Evolutionary conservation across 2,797 vertebrate species (phyloP).

Genomic region (Phalloptychus januarius): DNA sequence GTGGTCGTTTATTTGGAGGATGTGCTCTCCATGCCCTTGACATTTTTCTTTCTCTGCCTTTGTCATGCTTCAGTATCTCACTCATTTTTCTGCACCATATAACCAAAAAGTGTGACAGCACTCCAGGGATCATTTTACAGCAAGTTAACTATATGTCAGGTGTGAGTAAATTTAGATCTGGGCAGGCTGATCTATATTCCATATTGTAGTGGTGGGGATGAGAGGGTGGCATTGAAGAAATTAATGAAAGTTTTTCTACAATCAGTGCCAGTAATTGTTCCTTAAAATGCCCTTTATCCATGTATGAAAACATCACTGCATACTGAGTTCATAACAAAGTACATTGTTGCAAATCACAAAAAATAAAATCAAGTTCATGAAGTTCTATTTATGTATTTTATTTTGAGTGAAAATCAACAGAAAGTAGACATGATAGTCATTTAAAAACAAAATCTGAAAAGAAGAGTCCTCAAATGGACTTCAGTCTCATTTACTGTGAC

Average conservation of each 20-base stretch:
- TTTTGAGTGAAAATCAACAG: background rate
- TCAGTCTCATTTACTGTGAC: background rate
- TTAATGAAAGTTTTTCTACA: background rate
- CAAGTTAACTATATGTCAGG: conserved; percentile 63
- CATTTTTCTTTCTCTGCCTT: conserved; percentile 43
- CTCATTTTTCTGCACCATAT: conserved; percentile 40
- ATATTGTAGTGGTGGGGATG: background rate
- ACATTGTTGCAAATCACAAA: background rate
- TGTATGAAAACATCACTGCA: background rate
- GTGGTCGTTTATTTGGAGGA: conserved; percentile 52
- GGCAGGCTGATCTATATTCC: conserved; percentile 33
- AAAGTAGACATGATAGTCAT: background rate
- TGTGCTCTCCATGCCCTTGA: conserved; percentile 55
- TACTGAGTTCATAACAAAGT: background rate
- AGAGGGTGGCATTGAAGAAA: background rate
- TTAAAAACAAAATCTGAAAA: background rate
- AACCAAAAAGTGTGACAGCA: conserved; percentile 60
- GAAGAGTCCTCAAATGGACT: background rate
- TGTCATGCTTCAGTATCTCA: conserved; percentile 35
- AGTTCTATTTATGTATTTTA: background rate
- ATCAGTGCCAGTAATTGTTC: background rate
- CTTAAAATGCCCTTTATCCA: background rate
- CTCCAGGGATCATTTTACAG: conserved; percentile 60
- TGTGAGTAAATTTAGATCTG: conserved; percentile 49
- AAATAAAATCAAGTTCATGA: background rate